Base-by-base conservation (phyloP, 1,140 invertebrate genomes). In the Teleopsis dalmanni region DNA sequence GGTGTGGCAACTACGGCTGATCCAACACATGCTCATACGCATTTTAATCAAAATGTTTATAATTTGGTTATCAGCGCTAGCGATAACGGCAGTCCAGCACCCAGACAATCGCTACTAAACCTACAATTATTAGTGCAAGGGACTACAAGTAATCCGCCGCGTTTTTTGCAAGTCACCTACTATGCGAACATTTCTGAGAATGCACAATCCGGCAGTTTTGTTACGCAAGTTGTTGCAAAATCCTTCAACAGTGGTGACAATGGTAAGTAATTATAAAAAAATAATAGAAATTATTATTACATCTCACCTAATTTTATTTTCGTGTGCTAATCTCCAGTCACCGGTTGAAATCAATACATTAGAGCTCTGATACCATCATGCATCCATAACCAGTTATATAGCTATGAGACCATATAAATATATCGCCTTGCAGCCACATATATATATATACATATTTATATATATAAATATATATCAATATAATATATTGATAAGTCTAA, bases 181-280 rank as follows among this genome's bases (percentile, higher is more conserved):
- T 73, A 80, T 31, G 85, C 81, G 1, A 85, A 81, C 43, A 78
- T 95, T 8, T 80, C 85, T 13, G 93, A 97, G 73, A 84, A 88
- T 56, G 79, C 84, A 1, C 74, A 80, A 3, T 66, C 82, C 6
- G 89, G 88, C 3, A 84, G 79, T 51, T 83, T 85, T 58, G 82
- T 96, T 3, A 74, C 85, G 13, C 85, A 84, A 67, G 77, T 96
- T 3, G 77, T 75, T 13, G 87, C 89, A 0, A 84, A 82, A 52
- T 82, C 88, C 45, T 76, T 77, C 6, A 78, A 88, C 22, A 59
- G 60, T 16, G 58, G 63, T 7, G 64, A 68, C 18, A 68, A 60
- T 52, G 64, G 65, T 68, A 36, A 54, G 60, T 52, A 11, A 25
- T n/a, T n/a, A n/a, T n/a, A n/a, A 48, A 10, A 31, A 1, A 40